Evolutionary conservation across 2,797 vertebrate genomes (phyloP).

Genomic region (Momotus momota): DNA sequence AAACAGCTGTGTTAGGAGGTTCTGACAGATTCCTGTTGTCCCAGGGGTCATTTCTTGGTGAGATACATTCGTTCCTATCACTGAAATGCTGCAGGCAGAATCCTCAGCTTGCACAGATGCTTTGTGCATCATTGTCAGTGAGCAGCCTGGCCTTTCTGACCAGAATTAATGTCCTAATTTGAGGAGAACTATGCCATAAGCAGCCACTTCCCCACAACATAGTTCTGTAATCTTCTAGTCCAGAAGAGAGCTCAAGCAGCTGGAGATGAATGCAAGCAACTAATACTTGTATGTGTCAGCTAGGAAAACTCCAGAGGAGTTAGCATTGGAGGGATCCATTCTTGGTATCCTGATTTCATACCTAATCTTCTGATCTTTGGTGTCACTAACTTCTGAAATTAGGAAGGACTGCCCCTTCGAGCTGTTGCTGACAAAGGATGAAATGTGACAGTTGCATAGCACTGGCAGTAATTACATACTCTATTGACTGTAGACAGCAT

Average conservation of each 20-base stretch:
- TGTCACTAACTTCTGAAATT: neutral
- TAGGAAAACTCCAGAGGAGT: neutral
- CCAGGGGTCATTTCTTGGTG: slow-evolving; percentile 5
- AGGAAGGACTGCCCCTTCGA: neutral
- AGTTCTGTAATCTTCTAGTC: neutral
- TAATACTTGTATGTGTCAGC: neutral
- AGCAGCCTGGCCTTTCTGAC: neutral
- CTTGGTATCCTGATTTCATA: neutral
- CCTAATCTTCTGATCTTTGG: neutral
- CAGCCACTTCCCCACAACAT: neutral
- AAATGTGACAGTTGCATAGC: slow-evolving; percentile 17
- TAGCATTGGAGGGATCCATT: neutral
- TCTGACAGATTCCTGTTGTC: slow-evolving; percentile 12
- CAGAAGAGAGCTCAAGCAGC: neutral
- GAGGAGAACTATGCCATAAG: neutral
- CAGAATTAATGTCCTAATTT: slow-evolving; percentile 27
- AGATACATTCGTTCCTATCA: slow-evolving; percentile 41
- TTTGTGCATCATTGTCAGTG: neutral
- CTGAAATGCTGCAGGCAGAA: slow-evolving; percentile 31
- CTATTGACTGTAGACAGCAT: neutral
- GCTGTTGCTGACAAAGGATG: slow-evolving; percentile 1
- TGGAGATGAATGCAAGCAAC: neutral
- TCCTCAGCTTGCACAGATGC: slow-evolving; percentile 34
- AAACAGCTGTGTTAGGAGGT: slow-evolving; percentile 31
- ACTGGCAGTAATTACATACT: neutral